phyloP scores from a whole-genome alignment of 2,113 vertebrate species.

The Gallinago undulata region DNA sequence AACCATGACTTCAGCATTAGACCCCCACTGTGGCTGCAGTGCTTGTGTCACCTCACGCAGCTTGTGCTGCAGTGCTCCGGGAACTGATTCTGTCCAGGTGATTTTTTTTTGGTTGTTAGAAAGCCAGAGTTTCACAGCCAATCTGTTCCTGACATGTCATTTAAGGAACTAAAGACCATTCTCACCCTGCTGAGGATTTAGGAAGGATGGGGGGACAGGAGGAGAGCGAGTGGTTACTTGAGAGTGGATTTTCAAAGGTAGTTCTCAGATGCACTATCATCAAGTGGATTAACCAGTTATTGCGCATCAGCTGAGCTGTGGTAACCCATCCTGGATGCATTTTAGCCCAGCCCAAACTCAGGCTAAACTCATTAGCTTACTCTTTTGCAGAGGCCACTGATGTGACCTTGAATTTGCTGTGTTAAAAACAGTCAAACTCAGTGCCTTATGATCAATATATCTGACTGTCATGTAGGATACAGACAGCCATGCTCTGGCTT shows the following conservation, averaged over 20 bases:
- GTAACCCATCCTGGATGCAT: neutral
- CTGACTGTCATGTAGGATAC: neutral
- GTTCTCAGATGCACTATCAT: neutral
- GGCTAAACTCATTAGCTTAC: neutral
- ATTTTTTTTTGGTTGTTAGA: neutral
- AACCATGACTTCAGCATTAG: neutral
- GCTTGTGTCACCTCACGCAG: accelerated
- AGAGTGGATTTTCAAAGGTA: neutral
- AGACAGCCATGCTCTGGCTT: neutral
- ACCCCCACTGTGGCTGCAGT: neutral
- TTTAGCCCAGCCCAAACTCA: neutral
- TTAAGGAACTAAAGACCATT: neutral
- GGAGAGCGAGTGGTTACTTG: neutral
- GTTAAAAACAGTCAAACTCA: neutral
- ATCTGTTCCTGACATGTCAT: neutral
- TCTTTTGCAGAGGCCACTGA: neutral
- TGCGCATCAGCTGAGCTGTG: neutral
- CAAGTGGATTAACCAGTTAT: neutral
- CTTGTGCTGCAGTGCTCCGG: neutral
- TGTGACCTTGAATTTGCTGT: neutral
- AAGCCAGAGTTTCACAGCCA: neutral
- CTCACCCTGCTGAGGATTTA: neutral
- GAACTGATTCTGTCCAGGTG: neutral
- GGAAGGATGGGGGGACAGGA: accelerated
- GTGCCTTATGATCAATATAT: neutral